Percentiles rank a stretch among this genome's conserved stretches.
Evolutionary conservation across 2,888 invertebrate species (phyloP).

Genomic region (Tenodera sinensis): DNA sequence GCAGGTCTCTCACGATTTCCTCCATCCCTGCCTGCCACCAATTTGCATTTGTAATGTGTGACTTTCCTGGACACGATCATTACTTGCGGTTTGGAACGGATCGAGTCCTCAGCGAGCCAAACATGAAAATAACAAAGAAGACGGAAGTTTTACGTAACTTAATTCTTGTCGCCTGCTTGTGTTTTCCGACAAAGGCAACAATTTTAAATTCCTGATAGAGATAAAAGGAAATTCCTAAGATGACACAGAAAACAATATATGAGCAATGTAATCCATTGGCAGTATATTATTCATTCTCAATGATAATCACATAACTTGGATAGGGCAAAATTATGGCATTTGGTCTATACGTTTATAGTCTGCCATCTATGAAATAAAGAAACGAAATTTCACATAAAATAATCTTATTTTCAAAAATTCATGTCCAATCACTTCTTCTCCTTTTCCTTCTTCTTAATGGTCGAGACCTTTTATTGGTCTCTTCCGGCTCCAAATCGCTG

Average conservation of each 20-base stretch:
- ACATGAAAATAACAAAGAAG: not conserved
- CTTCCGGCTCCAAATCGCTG: no score
- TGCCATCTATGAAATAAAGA: no score
- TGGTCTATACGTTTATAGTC: no score
- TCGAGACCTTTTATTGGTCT: no score
- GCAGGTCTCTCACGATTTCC: not conserved
- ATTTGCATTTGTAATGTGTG: constrained; percentile 30
- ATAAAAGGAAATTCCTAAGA: not conserved
- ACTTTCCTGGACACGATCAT: constrained; percentile 2
- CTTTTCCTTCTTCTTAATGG: no score
- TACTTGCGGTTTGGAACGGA: not conserved
- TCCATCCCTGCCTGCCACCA: constrained; percentile 2
- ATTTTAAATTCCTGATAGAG: not conserved
- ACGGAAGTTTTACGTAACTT: not conserved
- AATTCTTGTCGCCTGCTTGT: not conserved
- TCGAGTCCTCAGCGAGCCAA: not conserved
- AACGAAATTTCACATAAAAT: no score
- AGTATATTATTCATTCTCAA: not conserved
- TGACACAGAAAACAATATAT: not conserved
- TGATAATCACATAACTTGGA: no score
- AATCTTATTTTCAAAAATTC: no score
- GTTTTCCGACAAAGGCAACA: not conserved
- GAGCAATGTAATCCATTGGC: no score
- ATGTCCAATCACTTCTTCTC: no score
- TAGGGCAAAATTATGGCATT: no score